Evolutionary conservation across 2,797 vertebrate species (phyloP).

Genomic region (Acanthurus leucopareius): DNA sequence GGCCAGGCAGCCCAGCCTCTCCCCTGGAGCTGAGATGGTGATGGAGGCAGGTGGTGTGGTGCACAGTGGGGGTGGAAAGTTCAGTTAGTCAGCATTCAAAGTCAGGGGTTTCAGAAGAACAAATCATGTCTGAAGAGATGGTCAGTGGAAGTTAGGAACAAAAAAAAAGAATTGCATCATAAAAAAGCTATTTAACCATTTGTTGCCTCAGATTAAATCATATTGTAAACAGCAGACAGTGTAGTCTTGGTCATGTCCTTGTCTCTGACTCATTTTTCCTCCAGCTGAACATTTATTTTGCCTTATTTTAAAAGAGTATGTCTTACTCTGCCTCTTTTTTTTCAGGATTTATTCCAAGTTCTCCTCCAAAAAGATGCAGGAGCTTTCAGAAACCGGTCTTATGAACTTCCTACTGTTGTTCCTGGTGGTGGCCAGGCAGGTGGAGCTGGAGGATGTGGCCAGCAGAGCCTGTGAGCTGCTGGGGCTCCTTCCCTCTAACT

Average conservation of each 20-base stretch:
- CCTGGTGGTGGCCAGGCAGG: constrained; percentile 88
- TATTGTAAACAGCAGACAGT: background rate
- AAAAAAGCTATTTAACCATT: background rate
- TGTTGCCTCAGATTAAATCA: background rate
- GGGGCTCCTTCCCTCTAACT: constrained; percentile 84
- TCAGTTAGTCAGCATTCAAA: constrained; percentile 73
- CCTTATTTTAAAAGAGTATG: background rate
- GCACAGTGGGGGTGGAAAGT: constrained; percentile 62
- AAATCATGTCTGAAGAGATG: constrained; percentile 48
- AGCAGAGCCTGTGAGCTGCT: constrained; percentile 90
- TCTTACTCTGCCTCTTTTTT: background rate
- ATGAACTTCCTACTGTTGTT: constrained; percentile 96
- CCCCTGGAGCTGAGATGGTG: constrained; percentile 67
- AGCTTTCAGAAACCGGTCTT: constrained; percentile 93
- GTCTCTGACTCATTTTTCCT: background rate
- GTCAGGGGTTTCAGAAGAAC: constrained; percentile 55
- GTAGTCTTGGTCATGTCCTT: background rate
- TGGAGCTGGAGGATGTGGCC: constrained; percentile 92
- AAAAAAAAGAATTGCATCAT: constrained; percentile 17
- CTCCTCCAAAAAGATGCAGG: constrained; percentile 94
- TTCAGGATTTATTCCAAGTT: constrained; percentile 98
- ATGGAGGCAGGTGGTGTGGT: constrained; percentile 70
- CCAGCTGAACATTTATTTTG: background rate
- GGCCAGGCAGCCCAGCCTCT: constrained; percentile 51
- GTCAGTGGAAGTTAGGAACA: constrained; percentile 19